Percentiles rank a stretch among this genome's conserved stretches.
Evolutionary conservation across 2,797 vertebrate species (phyloP).

Genomic region (Protosalanx chinensis): DNA sequence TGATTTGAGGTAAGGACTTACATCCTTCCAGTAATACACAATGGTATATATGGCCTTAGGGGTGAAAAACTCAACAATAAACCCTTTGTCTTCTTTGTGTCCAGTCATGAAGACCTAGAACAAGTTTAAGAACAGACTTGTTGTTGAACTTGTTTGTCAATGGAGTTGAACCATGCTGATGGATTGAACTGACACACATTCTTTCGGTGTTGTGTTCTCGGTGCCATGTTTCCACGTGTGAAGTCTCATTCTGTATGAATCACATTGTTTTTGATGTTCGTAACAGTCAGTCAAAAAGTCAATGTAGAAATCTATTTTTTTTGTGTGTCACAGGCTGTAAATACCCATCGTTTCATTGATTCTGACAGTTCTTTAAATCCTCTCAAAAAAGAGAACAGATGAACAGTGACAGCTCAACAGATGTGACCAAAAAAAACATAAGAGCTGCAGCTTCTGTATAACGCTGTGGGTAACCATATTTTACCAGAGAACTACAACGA

Average conservation of each 20-base stretch:
- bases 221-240: no score
- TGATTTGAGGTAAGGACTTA: no score
- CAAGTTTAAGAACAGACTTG: no score
- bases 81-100: neutral
- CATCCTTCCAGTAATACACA: neutral
- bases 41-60: neutral
- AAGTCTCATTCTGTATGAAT: no score
- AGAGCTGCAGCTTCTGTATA: conserved; percentile 5
- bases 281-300: no score
- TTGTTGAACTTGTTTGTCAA: no score
- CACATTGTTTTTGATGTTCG: no score
- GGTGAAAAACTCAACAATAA: neutral
- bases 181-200: no score
- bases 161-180: no score
- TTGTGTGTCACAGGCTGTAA: neutral
- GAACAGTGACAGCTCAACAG: conserved; percentile 46
- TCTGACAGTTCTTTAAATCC: conserved; percentile 16
- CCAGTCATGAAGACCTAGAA: no score
- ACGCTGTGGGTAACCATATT: neutral
- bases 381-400: conserved; percentile 19
- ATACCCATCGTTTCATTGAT: conserved; percentile 14
- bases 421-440: conserved; percentile 39
- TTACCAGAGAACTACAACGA: no score
- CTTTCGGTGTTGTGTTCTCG: no score
- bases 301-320: neutral